Conservation (phyloP, 2,113 vertebrate species). For the Struthio camelus region DNA sequence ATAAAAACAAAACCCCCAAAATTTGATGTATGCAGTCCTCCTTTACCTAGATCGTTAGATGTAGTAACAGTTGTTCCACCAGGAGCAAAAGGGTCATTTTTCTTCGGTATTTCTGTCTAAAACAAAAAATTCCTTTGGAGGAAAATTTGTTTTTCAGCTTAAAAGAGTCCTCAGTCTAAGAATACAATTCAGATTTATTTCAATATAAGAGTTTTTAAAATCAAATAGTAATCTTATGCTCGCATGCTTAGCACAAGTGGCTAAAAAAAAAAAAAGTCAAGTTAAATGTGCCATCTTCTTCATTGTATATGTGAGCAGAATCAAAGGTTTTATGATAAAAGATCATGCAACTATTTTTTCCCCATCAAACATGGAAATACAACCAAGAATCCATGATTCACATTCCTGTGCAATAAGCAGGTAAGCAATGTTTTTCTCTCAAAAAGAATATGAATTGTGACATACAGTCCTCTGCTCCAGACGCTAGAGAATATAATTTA, state of each 20-base stretch:
- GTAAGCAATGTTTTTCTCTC: too few relatives aligned
- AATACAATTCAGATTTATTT: not conserved
- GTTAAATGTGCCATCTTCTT: not conserved
- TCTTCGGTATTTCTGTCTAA: conserved; percentile 82
- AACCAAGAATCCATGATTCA: too few relatives aligned
- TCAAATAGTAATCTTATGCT: not conserved
- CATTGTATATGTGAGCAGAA: too few relatives aligned
- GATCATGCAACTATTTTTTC: too few relatives aligned
- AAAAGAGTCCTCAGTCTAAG: not conserved
- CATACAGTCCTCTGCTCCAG: too few relatives aligned
- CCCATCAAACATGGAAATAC: too few relatives aligned
- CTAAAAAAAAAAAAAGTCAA: not conserved
- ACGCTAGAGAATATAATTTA: too few relatives aligned
- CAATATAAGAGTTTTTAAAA: not conserved
- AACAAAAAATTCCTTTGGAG: conserved; percentile 64
- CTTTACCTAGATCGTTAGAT: conserved; percentile 86
- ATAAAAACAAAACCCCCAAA: not conserved
- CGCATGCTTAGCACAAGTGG: not conserved
- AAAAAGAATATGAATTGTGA: too few relatives aligned
- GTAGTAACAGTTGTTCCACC: conserved; percentile 87
- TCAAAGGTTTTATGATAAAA: too few relatives aligned
- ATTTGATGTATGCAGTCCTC: not conserved
- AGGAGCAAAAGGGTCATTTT: conserved; percentile 96
- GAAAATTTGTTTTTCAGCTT: conserved; percentile 52
- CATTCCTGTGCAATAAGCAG: too few relatives aligned